These are phyloP conservation scores for Conus canariensis DNA, from an alignment of 2,888 invertebrate genomes.

Conservation along the genomic window DNA sequence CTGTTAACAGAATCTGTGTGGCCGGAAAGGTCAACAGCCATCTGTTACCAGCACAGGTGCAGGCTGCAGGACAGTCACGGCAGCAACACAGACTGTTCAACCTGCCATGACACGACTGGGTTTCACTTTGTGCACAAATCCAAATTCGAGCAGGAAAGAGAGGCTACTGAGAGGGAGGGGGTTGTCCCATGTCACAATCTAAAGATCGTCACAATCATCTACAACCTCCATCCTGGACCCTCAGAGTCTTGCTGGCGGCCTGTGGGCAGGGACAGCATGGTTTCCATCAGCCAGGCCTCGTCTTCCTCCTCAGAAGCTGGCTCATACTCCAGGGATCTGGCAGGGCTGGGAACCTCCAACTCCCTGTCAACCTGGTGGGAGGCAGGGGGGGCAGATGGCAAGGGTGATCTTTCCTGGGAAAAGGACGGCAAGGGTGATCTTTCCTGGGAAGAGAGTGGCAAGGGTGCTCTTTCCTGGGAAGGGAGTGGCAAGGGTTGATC, in stretches of 20 bases:
- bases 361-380: neutral
- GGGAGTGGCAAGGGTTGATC: neutral
- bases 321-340: conserved; percentile 78
- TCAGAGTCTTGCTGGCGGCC: neutral
- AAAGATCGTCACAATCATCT: too few species aligned
- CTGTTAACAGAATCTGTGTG: too few species aligned
- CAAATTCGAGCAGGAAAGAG: too few species aligned
- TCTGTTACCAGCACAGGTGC: too few species aligned
- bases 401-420: neutral
- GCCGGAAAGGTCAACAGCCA: too few species aligned
- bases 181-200: too few species aligned
- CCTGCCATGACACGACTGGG: too few species aligned
- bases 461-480: neutral
- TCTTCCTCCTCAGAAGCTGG: conserved; percentile 5
- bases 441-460: neutral
- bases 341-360: conserved; percentile 77
- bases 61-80: too few species aligned
- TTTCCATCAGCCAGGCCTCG: neutral
- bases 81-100: too few species aligned
- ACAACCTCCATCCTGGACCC: too few species aligned
- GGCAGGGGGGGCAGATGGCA: neutral
- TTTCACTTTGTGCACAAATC: too few species aligned
- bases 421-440: neutral
- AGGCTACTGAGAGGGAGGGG: too few species aligned
- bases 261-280: conserved; percentile 7